Evolutionary conservation across 2,113 vertebrate genomes (phyloP).

Genomic region (Rostratula benghalensis): DNA sequence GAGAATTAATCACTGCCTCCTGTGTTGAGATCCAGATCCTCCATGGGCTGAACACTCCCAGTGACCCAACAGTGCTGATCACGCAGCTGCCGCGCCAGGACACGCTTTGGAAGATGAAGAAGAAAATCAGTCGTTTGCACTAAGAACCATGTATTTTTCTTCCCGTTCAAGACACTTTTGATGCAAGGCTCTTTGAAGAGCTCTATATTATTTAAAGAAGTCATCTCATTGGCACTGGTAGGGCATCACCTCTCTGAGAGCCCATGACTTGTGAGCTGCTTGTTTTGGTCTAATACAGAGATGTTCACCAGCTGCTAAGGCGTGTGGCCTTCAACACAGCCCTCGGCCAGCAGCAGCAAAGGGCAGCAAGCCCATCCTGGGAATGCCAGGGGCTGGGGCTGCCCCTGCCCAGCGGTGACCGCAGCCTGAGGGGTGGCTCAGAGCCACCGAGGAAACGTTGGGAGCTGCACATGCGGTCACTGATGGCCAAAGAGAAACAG

Average conservation of each 20-base stretch:
- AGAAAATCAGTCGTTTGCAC: rapidly evolving
- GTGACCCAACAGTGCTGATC: rapidly evolving
- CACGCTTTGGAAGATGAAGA: rapidly evolving
- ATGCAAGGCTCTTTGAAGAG: background rate
- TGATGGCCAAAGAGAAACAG: background rate
- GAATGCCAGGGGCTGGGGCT: background rate
- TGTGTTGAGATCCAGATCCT: background rate
- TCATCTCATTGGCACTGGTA: rapidly evolving
- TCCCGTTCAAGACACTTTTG: background rate
- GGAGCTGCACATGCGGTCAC: background rate
- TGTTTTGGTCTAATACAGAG: no score
- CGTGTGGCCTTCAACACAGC: background rate
- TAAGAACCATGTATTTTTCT: background rate
- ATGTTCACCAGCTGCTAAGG: background rate
- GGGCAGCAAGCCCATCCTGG: background rate
- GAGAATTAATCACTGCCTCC: rapidly evolving
- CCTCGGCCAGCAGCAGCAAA: background rate
- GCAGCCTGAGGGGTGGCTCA: background rate
- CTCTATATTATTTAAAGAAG: background rate
- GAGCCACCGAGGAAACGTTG: background rate
- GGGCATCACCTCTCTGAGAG: background rate
- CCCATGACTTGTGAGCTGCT: background rate
- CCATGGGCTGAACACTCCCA: background rate
- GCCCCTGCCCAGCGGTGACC: background rate
- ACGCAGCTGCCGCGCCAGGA: background rate